Base-by-base conservation (phyloP, 2,113 vertebrate species). In the Marmota flaviventris region DNA sequence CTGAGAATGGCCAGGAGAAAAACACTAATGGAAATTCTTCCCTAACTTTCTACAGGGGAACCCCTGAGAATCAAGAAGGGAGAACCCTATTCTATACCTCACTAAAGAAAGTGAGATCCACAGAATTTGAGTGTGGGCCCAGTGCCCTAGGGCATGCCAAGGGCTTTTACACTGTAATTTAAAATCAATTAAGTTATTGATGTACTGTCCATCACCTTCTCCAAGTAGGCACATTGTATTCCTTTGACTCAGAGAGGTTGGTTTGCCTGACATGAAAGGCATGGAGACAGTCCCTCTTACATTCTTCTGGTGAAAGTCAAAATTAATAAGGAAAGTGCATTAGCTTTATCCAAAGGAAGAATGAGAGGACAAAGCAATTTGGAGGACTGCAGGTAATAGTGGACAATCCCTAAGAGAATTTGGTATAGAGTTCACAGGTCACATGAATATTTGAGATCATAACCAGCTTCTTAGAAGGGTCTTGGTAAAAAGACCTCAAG, bases 71-170 rank as follows among this genome's bases (percentile, higher is more conserved):
- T 5, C 5, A 22, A 14, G 20, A 1, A 6, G 10, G 14, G 16
- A 42, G 22, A 42, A 58, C 1, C 3, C 14, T 12, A 39, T 18
- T 72, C 48, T 1, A 2, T 10, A 27, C 3, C 2, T 3, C 7
- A n/a, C 27, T 5, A 3, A 77, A 18, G 45, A 25, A 45, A 17
- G 82, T 4, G 4, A 22, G 45, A 25, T 45, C 16, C 29, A 0
- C 6, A 5, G 16, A 22, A 8, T 48, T 7, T 1, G 14, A 42
- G 9, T 34, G 27, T 17, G 25, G 18, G 37, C 61, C 27, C 37
- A 9, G 22, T 24, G 25, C 14, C 9, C n/a, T 16, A 22, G 10
- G 22, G 29, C 61, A 63, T 63, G 9, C 61, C 24, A 63, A 63
- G 61, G 61, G 9, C 61, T 63, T 27, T 63, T 27, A 27, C 25